Evolutionary conservation across 2,797 vertebrate genomes (phyloP), one percentile per base, ranked within the genome.

Genomic region (Sebastes variabilis): DNA sequence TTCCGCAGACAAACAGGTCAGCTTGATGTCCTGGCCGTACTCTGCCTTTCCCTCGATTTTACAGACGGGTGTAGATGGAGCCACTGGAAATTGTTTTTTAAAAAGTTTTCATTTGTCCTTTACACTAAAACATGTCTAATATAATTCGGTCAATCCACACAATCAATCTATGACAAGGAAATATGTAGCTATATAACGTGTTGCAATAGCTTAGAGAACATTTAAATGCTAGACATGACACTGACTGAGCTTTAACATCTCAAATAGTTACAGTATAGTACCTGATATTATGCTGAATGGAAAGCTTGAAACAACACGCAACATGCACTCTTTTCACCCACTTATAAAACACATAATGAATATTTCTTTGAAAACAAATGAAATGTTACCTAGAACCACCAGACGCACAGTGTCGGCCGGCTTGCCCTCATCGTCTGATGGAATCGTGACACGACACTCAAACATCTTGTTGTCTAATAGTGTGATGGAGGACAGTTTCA

Each of bases 31-130:
- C 58, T 96, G 91, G 29, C 95, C 97, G 0, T 96, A 97, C 81
- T 97, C 87, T 0, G 94, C 3, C 9, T 83, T 96, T 4, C 98
- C 98, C 42, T 94, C 0, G 20, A 97, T 85, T 1, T 58, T 11
- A 66, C 98, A 99, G 24, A 91, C 82, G 0, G 98, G 98, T 0
- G 14, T 81, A 11, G 98, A 97, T 27, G 98, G 98, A 72, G 95
- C 82, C 84, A 98, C 98, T 99, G 42, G 10, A 8, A 25, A 34
- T 24, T 36, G 5, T 42, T 42, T 42, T 42, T 42, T 20, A 52
- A 29, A 24, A 29, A 75, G 3, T 12, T n/a, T 24, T 4, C 1
- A 69, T 25, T 38, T 49, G 16, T 34, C 8, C 9, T 36, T 60
- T 13, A 16, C 12, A 69, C 9, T 34, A 13, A 69, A 56, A 49